phyloP scores from a whole-genome alignment of 2,797 vertebrate species.

The Danio jaintianensis region DNA sequence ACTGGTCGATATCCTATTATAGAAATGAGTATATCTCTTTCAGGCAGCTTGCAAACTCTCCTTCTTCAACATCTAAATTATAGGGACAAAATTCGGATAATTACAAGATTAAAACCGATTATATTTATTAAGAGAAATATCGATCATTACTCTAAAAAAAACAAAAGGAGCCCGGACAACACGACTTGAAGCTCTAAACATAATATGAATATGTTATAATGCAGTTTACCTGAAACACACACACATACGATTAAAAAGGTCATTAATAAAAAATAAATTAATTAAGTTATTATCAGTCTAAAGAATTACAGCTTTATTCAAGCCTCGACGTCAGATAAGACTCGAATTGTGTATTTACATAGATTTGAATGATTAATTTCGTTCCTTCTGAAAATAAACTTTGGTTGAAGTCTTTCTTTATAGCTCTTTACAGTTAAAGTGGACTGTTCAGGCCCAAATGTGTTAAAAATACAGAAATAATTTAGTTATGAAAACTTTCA shows the following conservation, averaged over 20 bases:
- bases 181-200: not conserved
- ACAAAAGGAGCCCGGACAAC: not conserved
- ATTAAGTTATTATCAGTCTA: not conserved
- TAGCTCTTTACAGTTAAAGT: not conserved
- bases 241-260: not conserved
- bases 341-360: not conserved
- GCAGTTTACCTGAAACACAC: not conserved
- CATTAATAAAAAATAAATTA: too few species aligned
- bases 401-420: not conserved
- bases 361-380: not conserved
- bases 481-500: not conserved
- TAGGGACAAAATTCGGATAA: slow-evolving; percentile 92
- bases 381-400: not conserved
- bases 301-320: not conserved
- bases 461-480: not conserved
- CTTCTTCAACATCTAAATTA: slow-evolving; percentile 90
- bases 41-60: slow-evolving; percentile 88
- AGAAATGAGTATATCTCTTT: slow-evolving; percentile 90
- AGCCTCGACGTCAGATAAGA: not conserved
- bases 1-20: slow-evolving; percentile 93
- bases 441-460: not conserved
- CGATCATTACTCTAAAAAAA: slow-evolving; percentile 69
- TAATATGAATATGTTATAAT: not conserved
- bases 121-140: slow-evolving; percentile 89
- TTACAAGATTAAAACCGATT: slow-evolving; percentile 93